Evolutionary conservation across 2,888 invertebrate species (phyloP), one percentile per base, ranked within the genome.

Genomic region (Hydriomena furcata): DNA sequence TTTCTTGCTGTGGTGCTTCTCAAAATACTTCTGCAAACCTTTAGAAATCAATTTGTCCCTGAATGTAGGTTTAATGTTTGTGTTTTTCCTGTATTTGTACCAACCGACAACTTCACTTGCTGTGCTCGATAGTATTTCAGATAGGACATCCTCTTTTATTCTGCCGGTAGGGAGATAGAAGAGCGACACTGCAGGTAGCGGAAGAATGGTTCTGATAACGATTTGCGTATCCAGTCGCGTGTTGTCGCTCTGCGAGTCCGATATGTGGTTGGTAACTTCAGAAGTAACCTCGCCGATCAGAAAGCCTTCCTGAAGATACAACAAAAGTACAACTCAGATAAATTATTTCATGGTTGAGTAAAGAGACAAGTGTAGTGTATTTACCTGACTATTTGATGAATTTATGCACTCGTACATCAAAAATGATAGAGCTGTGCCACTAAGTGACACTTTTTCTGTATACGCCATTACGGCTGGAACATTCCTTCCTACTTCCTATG

Each of bases 331-430:
- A 40, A 7, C 1, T 44, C 4, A 44, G 21, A 11, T 5, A 10
- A 46, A 23, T 34, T 4, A 1, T 31, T 11, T 23, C 27, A 37
- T 24, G 21, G 21, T 27, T 10, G 7, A 24, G 1, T 35, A 7
- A 1, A 21, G 21, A 1, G 10, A 10, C 6, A 20, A 10, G 1
- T 1, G 5, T 21, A 36, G 41, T 7, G 10, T 51, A 44, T 41
- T 51, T 69, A 74, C 94, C 92, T 94, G 94, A 70, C 92, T 91
- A 60, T 89, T 90, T 34, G 76, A 70, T 24, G 91, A 91, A 76
- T 93, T 92, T 43, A 91, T 84, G 80, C 93, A 94, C 81, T 94
- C 94, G 66, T 93, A 94, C 54, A 94, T 84, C 55, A 94, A 79
- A 74, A 94, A 91, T 2, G 94, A 94, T 66, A 94, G 88, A 37